A percentile compares a stretch with the other conserved stretches of the same genome.
These are phyloP conservation scores for Odontamblyopus rebecca DNA, from an alignment of 2,797 vertebrate genomes.

Conservation along the genomic window DNA sequence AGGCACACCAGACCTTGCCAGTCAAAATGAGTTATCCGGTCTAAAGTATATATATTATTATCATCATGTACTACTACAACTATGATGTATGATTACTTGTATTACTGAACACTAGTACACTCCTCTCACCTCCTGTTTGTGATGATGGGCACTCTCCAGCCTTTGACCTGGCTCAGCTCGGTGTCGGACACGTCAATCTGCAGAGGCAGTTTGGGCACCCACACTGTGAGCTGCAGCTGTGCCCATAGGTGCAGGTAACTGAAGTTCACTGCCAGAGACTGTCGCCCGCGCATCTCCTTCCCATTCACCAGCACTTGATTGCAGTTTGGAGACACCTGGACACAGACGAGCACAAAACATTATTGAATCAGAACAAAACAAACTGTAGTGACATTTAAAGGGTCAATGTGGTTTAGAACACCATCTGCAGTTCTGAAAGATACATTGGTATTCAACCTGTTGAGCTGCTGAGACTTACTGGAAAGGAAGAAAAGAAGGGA, in stretches of 20 bases:
- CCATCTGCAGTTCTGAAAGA: conserved; percentile 10
- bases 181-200: conserved; percentile 95
- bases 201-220: conserved; percentile 90
- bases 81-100: neutral
- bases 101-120: neutral
- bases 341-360: neutral
- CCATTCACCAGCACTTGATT: conserved; percentile 91
- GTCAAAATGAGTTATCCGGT: too few relatives aligned
- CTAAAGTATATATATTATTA: too few relatives aligned
- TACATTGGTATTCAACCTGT: conserved; percentile 18
- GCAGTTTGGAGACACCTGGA: conserved; percentile 86
- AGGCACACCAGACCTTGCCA: too few relatives aligned
- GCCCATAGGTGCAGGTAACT: conserved; percentile 92
- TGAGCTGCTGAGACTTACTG: conserved; percentile 24
- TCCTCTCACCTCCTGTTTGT: conserved; percentile 84
- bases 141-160: conserved; percentile 92
- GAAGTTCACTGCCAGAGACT: conserved; percentile 90
- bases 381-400: neutral
- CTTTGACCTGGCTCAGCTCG: conserved; percentile 95
- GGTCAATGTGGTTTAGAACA: conserved; percentile 13
- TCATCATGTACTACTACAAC: too few relatives aligned
- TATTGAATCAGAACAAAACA: neutral
- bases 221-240: conserved; percentile 87
- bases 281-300: conserved; percentile 91
- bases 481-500: conserved; percentile 21